These are phyloP conservation scores for Epinephelus cyanopodus DNA, from an alignment of 2,113 vertebrate species.

Conservation along the genomic window DNA sequence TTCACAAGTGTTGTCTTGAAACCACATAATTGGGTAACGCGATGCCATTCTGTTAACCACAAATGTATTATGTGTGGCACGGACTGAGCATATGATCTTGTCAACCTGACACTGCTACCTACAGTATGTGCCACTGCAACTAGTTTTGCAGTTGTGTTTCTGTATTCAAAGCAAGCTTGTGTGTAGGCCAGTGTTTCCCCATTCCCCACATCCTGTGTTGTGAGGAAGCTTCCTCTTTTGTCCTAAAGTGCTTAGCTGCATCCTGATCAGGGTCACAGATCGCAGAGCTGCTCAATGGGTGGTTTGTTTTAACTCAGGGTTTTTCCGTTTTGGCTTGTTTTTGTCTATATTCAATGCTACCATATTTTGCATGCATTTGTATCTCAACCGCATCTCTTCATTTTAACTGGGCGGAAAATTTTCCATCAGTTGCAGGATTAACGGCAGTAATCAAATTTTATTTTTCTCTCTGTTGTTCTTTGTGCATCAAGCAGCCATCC, in stretches of 20 bases:
- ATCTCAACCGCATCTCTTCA: neutral
- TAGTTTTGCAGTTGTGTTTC: conserved; percentile 44
- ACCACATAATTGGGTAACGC: conserved; percentile 4
- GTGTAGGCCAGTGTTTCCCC: conserved; percentile 66
- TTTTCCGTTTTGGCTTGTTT: conserved; percentile 44
- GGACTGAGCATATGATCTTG: conserved; percentile 11
- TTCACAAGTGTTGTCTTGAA: conserved; percentile 4
- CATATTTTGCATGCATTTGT: neutral
- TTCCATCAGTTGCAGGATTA: neutral
- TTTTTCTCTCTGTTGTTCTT: neutral
- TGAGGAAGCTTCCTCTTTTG: conserved; percentile 81
- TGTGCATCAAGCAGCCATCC: neutral
- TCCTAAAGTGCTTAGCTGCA: conserved; percentile 76
- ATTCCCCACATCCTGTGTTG: conserved; percentile 79
- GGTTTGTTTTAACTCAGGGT: conserved; percentile 54
- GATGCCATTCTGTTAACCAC: conserved; percentile 13
- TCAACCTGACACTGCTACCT: conserved; percentile 3
- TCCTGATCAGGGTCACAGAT: conserved; percentile 78
- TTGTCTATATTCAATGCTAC: conserved; percentile 7
- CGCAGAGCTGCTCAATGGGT: conserved; percentile 51
- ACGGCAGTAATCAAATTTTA: neutral
- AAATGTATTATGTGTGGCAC: neutral
- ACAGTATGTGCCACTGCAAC: conserved; percentile 3
- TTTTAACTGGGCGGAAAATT: neutral
- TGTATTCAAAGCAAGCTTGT: conserved; percentile 67